Evolutionary conservation across 2,888 invertebrate genomes (phyloP), one percentile per base, ranked within the genome.

Genomic region (Oligia strigilis): DNA sequence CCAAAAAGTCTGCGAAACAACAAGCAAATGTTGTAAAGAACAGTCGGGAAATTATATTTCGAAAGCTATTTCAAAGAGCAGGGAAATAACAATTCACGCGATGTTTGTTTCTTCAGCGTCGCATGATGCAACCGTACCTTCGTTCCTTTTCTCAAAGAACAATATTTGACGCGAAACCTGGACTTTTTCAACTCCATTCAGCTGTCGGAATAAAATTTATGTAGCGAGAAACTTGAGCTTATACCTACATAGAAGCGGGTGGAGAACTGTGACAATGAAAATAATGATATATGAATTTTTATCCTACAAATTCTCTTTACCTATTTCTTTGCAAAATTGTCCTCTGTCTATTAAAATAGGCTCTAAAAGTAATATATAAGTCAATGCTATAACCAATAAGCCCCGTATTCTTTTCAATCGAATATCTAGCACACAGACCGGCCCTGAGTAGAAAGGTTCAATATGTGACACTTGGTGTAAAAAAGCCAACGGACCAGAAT

Each of bases 401-500:
- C 74, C 74, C 11, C 67, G 17, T 88, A 89, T 92, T 93, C 91
- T 91, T 92, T 93, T 93, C 92, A 91, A 78, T 78, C 73, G 77
- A 90, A 82, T 88, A 92, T 93, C 90, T 92, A 87, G 91, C 87
- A 91, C 92, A 90, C 86, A 91, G 91, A 88, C 83, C 81, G 81
- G 69, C 62, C 11, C 67, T 62, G 72, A 70, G 73, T 69, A 81
- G 74, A 84, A 80, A 77, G 72, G 70, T 77, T 80, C 77, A 83
- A 89, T 85, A 83, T 71, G 69, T 82, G 78, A 87, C 82, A 84
- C 78, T 78, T 84, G 80, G 84, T 91, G 64, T 82, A 76, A 93
- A 94, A 90, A 92, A 86, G 80, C 86, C 92, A 92, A 89, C 91
- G 89, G 90, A 92, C 92, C 91, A 91, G 91, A 93, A 92, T 89